Evolutionary conservation across 2,113 vertebrate species (phyloP).

Genomic region (Microcebus jonahi): DNA sequence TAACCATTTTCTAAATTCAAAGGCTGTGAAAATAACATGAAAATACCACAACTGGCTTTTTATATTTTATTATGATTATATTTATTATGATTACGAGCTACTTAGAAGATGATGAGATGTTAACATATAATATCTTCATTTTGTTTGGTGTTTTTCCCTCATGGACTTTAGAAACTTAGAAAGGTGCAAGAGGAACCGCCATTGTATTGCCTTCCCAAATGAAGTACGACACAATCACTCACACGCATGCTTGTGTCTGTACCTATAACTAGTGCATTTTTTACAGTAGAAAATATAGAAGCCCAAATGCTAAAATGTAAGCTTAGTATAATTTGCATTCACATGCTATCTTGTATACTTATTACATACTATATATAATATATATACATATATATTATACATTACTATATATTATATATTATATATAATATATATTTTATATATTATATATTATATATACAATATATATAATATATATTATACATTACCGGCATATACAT

Average conservation of each 20-base stretch:
- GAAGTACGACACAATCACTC: neutral
- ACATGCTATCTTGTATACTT: fast-evolving
- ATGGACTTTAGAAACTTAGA: slow-evolving; percentile 8
- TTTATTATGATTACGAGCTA: neutral
- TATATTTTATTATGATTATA: neutral
- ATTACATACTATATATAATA: neutral
- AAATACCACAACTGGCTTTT: neutral
- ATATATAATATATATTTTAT: neutral
- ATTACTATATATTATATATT: neutral
- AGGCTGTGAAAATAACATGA: neutral
- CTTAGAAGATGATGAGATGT: neutral
- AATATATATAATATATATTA: neutral
- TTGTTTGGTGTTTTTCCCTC: neutral
- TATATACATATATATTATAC: too few species aligned
- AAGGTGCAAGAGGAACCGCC: slow-evolving; percentile 12
- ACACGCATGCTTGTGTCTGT: neutral
- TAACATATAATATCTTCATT: neutral
- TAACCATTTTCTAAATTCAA: neutral
- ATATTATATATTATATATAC: too few species aligned
- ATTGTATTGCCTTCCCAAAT: neutral
- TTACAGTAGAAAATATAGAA: slow-evolving; percentile 16
- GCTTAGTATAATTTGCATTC: slow-evolving; percentile 16
- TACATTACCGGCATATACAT: neutral
- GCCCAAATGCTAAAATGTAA: slow-evolving; percentile 44
- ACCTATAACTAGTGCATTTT: slow-evolving; percentile 23